phyloP scores from a whole-genome alignment of 2,797 vertebrate species.

The Otolemur crassicaudatus region DNA sequence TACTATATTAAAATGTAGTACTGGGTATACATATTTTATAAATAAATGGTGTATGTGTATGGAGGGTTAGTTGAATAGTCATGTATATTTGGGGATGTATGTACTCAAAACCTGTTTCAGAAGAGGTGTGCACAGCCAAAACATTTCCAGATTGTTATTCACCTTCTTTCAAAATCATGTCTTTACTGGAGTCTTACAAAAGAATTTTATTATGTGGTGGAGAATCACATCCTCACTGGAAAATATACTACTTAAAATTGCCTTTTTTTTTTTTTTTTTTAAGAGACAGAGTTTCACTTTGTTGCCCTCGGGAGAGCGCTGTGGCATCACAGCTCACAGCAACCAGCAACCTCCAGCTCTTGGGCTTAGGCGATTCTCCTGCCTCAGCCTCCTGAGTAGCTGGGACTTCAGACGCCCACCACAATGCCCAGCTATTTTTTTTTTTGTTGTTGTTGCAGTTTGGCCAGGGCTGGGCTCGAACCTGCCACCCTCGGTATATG shows the following conservation, averaged over 20 bases:
- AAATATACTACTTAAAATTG: conserved; percentile 9
- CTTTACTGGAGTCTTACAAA: neutral
- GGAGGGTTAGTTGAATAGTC: neutral
- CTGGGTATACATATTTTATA: neutral
- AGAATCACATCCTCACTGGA: neutral
- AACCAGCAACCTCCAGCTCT: no score
- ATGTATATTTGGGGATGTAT: neutral
- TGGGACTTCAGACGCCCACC: no score
- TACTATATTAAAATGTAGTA: neutral
- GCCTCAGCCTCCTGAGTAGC: no score
- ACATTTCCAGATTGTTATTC: neutral
- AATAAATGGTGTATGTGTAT: neutral
- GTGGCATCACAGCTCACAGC: no score
- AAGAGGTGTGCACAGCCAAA: neutral
- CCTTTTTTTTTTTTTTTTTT: neutral
- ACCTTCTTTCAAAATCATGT: conserved; percentile 18
- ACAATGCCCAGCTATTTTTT: no score
- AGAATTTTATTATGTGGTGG: neutral
- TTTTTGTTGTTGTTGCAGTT: no score
- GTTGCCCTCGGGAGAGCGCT: no score
- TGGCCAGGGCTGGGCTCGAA: no score
- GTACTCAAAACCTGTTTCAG: neutral
- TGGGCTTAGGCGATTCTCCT: no score
- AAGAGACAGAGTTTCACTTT: no score
- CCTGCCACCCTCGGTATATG: no score